Evolutionary conservation across 2,888 invertebrate genomes (phyloP).

Genomic region (Tachina grossa): DNA sequence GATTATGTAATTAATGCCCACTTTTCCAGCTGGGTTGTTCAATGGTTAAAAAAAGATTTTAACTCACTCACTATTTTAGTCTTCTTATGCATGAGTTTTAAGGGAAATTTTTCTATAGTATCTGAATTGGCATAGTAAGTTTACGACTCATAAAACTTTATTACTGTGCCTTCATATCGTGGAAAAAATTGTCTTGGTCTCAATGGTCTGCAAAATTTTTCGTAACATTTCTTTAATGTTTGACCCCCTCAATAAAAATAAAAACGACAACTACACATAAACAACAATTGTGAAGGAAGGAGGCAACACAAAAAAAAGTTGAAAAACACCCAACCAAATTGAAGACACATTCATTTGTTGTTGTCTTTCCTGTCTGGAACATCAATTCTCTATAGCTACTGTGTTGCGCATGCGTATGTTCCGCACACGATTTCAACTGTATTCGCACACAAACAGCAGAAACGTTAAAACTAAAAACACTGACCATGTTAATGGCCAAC

Average conservation of each 20-base stretch:
- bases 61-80: neutral
- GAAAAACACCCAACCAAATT: constrained; percentile 63
- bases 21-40: too few species aligned
- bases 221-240: constrained; percentile 19
- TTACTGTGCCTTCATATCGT: constrained; percentile 6
- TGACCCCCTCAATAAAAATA: constrained; percentile 56
- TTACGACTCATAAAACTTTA: constrained; percentile 2
- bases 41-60: neutral
- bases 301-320: constrained; percentile 50
- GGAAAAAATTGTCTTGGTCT: neutral
- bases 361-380: constrained; percentile 66
- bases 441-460: constrained; percentile 11
- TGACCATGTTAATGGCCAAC: constrained; percentile 58
- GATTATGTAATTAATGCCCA: too few species aligned
- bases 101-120: neutral
- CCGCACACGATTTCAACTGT: constrained; percentile 18
- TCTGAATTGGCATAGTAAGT: neutral
- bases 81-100: neutral
- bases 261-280: constrained; percentile 30
- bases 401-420: constrained; percentile 73
- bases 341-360: constrained; percentile 68
- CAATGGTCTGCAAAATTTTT: neutral
- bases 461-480: constrained; percentile 39
- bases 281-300: constrained; percentile 22
- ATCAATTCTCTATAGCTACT: constrained; percentile 72